Conservation (phyloP, 2,888 invertebrate genomes). For the Hydroisotoma schaefferi region DNA sequence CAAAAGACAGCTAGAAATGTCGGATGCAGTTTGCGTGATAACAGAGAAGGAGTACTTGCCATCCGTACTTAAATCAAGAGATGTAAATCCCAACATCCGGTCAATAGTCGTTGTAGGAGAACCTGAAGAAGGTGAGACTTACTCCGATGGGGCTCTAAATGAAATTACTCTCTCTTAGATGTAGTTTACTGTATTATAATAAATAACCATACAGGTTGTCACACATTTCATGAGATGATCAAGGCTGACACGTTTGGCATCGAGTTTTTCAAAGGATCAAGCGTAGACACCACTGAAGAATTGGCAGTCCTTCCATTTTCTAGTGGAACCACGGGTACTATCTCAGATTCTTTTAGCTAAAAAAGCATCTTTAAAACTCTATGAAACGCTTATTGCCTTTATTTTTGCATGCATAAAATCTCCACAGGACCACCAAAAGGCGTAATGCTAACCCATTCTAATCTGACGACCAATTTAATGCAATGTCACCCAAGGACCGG, state of each 20-base stretch:
- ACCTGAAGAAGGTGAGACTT: constrained; percentile 35
- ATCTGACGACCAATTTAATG: constrained; percentile 31
- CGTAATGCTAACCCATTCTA: constrained; percentile 41
- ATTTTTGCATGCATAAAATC: not conserved
- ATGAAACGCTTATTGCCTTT: no score
- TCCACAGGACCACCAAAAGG: constrained; percentile 39
- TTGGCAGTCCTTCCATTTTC: constrained; percentile 59
- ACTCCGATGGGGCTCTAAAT: constrained; percentile 19
- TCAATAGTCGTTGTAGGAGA: constrained; percentile 43
- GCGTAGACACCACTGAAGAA: constrained; percentile 48
- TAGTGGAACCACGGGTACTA: constrained; percentile 64
- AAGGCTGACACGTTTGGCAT: constrained; percentile 34
- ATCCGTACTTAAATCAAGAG: constrained; percentile 26
- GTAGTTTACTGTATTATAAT: no score
- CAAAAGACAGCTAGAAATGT: constrained; percentile 38
- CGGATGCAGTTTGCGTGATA: constrained; percentile 39
- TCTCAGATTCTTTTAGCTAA: not conserved
- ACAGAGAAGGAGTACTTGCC: constrained; percentile 31
- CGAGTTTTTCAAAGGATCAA: constrained; percentile 24
- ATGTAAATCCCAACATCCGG: constrained; percentile 26
- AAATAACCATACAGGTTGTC: no score
- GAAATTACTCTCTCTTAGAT: not conserved
- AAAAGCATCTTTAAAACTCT: no score
- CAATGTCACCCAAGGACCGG: constrained; percentile 25
- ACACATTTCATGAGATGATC: constrained; percentile 40